Evolutionary conservation across 2,797 vertebrate species (phyloP).

Genomic region (Liasis olivaceus): DNA sequence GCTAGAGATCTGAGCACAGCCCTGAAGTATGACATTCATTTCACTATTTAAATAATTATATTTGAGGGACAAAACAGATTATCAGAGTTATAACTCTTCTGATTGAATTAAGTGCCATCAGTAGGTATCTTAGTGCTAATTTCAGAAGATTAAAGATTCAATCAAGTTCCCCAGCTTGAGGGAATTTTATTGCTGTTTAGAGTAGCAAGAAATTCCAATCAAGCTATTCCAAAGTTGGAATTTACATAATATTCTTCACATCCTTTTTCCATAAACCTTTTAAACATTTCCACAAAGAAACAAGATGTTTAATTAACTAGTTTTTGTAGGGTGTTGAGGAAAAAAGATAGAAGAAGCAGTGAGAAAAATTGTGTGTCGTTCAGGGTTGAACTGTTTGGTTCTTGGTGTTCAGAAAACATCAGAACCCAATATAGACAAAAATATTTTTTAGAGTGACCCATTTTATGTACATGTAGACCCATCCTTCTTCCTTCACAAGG

Average conservation of each 20-base stretch:
- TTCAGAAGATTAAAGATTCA: neutral
- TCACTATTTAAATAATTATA: neutral
- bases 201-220: neutral
- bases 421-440: neutral
- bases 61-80: neutral
- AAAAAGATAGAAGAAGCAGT: neutral
- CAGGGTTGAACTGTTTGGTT: neutral
- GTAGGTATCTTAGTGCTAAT: neutral
- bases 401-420: neutral
- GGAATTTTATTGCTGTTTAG: neutral
- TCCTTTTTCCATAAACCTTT: neutral
- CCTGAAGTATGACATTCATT: neutral
- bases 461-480: neutral
- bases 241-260: neutral
- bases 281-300: slow-evolving; percentile 16
- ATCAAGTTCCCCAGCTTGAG: neutral
- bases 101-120: neutral
- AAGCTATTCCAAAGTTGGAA: neutral
- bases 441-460: neutral
- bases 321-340: neutral
- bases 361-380: neutral
- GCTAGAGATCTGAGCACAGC: neutral
- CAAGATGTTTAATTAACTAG: slow-evolving; percentile 4
- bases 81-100: neutral
- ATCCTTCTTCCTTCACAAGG: neutral